These are phyloP conservation scores for Corythoichthys haematopterus DNA, from an alignment of 2,113 vertebrate genomes.

Conservation along the genomic window DNA sequence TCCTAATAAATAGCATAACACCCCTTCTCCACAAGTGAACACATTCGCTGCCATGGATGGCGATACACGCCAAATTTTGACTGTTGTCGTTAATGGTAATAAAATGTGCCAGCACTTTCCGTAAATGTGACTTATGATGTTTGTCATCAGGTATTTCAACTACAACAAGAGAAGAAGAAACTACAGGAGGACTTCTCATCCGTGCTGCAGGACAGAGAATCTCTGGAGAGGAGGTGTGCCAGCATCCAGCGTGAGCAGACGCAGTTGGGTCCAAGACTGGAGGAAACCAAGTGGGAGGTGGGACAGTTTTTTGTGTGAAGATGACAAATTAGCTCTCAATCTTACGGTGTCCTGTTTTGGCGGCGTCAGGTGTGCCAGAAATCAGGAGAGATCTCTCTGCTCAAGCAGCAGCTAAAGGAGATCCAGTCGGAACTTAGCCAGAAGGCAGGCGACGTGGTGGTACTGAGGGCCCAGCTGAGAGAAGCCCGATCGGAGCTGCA, in stretches of 20 bases:
- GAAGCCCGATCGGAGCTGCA: conserved; percentile 84
- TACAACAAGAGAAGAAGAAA: conserved; percentile 96
- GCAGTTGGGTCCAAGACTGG: conserved; percentile 88
- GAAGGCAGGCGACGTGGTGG: conserved; percentile 84
- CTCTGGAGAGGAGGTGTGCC: conserved; percentile 85
- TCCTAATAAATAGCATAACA: too few species aligned
- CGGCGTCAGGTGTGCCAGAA: conserved; percentile 97
- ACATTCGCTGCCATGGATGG: too few species aligned
- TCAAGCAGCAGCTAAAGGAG: conserved; percentile 97
- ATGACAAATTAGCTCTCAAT: too few species aligned
- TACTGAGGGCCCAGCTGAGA: conserved; percentile 85
- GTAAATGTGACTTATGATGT: background rate
- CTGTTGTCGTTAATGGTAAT: too few species aligned
- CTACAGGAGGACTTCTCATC: conserved; percentile 92
- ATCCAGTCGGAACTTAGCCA: conserved; percentile 85
- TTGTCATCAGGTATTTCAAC: conserved; percentile 80
- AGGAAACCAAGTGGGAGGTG: conserved; percentile 99
- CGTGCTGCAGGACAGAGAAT: conserved; percentile 88
- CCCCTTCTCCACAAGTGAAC: too few species aligned
- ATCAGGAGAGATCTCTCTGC: conserved; percentile 92
- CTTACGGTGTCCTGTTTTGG: background rate
- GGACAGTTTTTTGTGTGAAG: conserved; percentile 7
- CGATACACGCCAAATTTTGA: too few species aligned
- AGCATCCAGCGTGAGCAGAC: conserved; percentile 89
- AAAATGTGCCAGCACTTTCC: background rate